A percentile compares a stretch with the other conserved stretches of the same genome.
Evolutionary conservation across 2,888 invertebrate species (phyloP).

Genomic region (Diplolepis rosae): DNA sequence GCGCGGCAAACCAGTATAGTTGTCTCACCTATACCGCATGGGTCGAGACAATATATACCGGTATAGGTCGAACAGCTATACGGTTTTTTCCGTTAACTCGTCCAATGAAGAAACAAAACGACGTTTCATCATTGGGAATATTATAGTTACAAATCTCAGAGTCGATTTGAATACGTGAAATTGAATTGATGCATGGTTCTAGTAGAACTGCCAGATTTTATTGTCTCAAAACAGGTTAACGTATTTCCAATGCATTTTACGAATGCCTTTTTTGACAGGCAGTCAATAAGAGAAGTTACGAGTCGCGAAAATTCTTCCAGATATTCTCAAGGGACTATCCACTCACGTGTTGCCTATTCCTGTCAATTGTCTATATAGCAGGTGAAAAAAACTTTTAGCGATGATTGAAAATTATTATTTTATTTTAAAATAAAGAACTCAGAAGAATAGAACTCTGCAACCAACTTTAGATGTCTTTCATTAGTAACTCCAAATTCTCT

Average conservation of each 20-base stretch:
- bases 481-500: conserved; percentile 37
- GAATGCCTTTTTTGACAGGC: neutral
- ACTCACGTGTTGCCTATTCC: neutral
- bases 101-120: neutral
- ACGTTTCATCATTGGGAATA: neutral
- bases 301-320: neutral
- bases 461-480: conserved; percentile 17
- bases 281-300: conserved; percentile 5
- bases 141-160: neutral
- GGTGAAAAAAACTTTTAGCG: too few relatives aligned
- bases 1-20: too few relatives aligned
- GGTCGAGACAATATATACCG: too few relatives aligned
- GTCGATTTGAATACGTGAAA: neutral
- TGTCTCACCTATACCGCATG: too few relatives aligned
- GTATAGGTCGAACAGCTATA: too few relatives aligned
- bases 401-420: too few relatives aligned
- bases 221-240: neutral
- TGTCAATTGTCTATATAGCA: neutral
- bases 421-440: too few relatives aligned
- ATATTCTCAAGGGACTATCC: conserved; percentile 2
- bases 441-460: neutral
- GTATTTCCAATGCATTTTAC: conserved; percentile 15
- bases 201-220: neutral
- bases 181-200: conserved; percentile 7
- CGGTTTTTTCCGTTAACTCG: too few relatives aligned